These are phyloP conservation scores for Regulus satrapa DNA, from an alignment of 2,113 vertebrate species.

Conservation along the genomic window DNA sequence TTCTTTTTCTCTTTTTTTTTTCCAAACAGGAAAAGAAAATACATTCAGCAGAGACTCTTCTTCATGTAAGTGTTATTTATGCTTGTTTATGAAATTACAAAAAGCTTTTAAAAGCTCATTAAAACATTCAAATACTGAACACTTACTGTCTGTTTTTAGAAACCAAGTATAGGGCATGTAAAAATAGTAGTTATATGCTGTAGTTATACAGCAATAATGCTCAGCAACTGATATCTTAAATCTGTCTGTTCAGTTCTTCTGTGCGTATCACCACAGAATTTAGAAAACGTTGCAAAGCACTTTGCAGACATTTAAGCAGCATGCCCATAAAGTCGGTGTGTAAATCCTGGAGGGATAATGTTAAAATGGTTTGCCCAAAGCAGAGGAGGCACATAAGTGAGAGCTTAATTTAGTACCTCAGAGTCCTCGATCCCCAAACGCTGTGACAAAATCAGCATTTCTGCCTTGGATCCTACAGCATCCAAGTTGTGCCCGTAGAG, in stretches of 20 bases:
- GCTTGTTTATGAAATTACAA: slow-evolving; percentile 48
- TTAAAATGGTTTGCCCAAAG: background rate
- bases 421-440: background rate
- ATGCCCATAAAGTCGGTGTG: background rate
- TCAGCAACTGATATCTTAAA: slow-evolving; percentile 1
- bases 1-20: background rate
- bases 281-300: background rate
- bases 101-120: slow-evolving; percentile 19
- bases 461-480: slow-evolving; percentile 58
- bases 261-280: background rate
- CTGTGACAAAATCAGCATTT: background rate
- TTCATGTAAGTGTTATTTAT: slow-evolving; percentile 72
- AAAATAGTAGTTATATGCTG: slow-evolving; percentile 34
- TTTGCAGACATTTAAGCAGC: slow-evolving; percentile 7
- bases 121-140: slow-evolving; percentile 3
- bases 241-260: background rate
- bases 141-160: slow-evolving; percentile 37
- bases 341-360: background rate
- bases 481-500: slow-evolving; percentile 53
- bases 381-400: background rate
- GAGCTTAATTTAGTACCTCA: background rate
- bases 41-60: slow-evolving; percentile 61
- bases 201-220: slow-evolving; percentile 1
- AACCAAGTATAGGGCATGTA: background rate
- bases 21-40: slow-evolving; percentile 58